phyloP scores from a whole-genome alignment of 2,888 invertebrate species.

The Matsumyia berberina region DNA sequence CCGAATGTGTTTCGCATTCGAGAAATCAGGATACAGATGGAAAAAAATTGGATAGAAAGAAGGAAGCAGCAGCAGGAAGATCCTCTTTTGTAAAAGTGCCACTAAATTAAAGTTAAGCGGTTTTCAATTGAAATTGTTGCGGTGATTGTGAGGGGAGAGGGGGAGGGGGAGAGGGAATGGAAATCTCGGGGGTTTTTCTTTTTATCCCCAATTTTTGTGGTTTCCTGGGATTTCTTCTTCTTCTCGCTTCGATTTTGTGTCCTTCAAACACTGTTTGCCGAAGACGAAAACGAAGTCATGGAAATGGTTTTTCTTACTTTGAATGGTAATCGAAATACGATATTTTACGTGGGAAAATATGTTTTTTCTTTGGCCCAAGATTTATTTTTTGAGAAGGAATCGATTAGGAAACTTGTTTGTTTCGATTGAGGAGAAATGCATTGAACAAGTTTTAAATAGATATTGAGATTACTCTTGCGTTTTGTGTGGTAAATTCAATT shows the following conservation, averaged over 20 bases:
- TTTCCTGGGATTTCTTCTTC: constrained; percentile 43
- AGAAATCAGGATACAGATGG: constrained; percentile 26
- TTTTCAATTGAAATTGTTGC: constrained; percentile 70
- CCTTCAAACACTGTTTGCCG: constrained; percentile 8
- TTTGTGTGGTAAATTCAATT: no score
- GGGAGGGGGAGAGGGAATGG: no score
- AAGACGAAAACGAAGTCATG: constrained; percentile 10
- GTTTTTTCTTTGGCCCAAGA: neutral
- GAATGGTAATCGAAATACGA: constrained; percentile 26
- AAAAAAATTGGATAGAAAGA: neutral
- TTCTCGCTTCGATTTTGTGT: constrained; percentile 9
- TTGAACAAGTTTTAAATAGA: no score
- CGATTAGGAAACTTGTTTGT: constrained; percentile 16
- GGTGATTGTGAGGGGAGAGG: constrained; percentile 11
- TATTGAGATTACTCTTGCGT: no score
- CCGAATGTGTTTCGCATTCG: constrained; percentile 39
- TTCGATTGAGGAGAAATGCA: neutral
- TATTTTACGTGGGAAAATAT: constrained; percentile 4
- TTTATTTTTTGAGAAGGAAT: neutral
- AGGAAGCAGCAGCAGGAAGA: constrained; percentile 25
- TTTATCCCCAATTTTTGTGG: constrained; percentile 50
- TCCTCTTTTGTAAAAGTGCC: constrained; percentile 53
- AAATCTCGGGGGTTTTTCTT: constrained; percentile 1
- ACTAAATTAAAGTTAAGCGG: constrained; percentile 69
- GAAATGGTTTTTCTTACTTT: constrained; percentile 17